These are phyloP conservation scores for Phymanthus crucifer DNA, from an alignment of 92 coral and sea anemone genomes.

Conservation along the genomic window DNA sequence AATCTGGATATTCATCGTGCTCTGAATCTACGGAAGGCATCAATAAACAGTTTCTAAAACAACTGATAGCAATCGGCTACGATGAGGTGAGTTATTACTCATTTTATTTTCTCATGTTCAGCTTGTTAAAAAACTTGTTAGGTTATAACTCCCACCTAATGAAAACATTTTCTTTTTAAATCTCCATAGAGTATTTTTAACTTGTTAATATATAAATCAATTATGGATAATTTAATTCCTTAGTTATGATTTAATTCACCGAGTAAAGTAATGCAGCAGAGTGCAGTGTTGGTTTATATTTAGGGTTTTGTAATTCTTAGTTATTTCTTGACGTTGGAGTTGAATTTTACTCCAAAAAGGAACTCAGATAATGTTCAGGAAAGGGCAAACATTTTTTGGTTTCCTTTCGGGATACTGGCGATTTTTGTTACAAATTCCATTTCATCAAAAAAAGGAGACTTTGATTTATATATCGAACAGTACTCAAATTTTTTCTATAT, in stretches of 20 bases:
- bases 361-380: constrained; percentile 29
- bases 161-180: constrained; percentile 2
- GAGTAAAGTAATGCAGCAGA: neutral
- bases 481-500: neutral
- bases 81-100: constrained; percentile 62
- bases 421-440: constrained; percentile 26
- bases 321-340: neutral
- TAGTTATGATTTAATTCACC: constrained; percentile 3
- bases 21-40: constrained; percentile 63
- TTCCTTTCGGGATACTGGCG: constrained; percentile 16
- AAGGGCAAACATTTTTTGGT: constrained; percentile 23
- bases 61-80: constrained; percentile 70
- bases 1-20: constrained; percentile 86
- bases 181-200: constrained; percentile 23
- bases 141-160: neutral
- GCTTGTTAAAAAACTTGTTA: neutral
- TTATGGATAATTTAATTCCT: constrained; percentile 11
- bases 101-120: neutral
- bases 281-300: constrained; percentile 3
- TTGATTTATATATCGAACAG: neutral
- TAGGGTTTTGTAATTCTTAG: constrained; percentile 13
- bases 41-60: constrained; percentile 67
- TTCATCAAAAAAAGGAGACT: constrained; percentile 1
- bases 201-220: constrained; percentile 9
- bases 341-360: neutral